Conservation (phyloP, 1,140 invertebrate species). For the Drosophila hydei region DNA sequence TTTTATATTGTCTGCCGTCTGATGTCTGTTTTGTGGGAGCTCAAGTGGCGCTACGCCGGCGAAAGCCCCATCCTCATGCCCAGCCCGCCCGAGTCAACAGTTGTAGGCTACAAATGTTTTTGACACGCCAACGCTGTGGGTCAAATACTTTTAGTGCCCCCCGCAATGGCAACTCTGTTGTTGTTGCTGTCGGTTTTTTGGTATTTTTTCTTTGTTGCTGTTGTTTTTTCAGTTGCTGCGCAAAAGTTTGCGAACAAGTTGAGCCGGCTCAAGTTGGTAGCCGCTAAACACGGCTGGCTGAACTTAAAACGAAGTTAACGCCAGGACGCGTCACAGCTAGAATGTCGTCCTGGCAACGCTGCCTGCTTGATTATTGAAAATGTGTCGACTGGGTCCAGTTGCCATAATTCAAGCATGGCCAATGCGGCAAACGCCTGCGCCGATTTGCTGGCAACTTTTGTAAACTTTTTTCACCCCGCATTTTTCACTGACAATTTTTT, state of each 20-base stretch:
- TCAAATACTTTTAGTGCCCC: constrained; percentile 57
- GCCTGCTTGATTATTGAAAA: constrained; percentile 77
- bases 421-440: constrained; percentile 41
- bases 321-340: constrained; percentile 32
- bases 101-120: constrained; percentile 72
- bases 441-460: constrained; percentile 36
- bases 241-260: constrained; percentile 58
- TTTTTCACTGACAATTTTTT: constrained; percentile 9
- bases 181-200: constrained; percentile 29
- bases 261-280: constrained; percentile 13
- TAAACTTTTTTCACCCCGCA: constrained; percentile 31
- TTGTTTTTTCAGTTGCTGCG: constrained; percentile 43
- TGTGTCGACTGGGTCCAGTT: constrained; percentile 74
- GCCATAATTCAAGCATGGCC: constrained; percentile 69
- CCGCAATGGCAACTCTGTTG: constrained; percentile 38
- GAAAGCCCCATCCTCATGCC: constrained; percentile 4
- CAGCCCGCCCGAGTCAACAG: constrained; percentile 38
- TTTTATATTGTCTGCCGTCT: constrained; percentile 41
- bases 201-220: constrained; percentile 36
- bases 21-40: constrained; percentile 25
- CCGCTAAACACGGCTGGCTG: constrained; percentile 60
- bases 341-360: constrained; percentile 33
- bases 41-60: constrained; percentile 18
- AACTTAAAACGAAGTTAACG: constrained; percentile 73
- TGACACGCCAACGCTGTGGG: constrained; percentile 76